Evolutionary conservation across 2,888 invertebrate species (phyloP).

Genomic region (Acanthopleura granulata): DNA sequence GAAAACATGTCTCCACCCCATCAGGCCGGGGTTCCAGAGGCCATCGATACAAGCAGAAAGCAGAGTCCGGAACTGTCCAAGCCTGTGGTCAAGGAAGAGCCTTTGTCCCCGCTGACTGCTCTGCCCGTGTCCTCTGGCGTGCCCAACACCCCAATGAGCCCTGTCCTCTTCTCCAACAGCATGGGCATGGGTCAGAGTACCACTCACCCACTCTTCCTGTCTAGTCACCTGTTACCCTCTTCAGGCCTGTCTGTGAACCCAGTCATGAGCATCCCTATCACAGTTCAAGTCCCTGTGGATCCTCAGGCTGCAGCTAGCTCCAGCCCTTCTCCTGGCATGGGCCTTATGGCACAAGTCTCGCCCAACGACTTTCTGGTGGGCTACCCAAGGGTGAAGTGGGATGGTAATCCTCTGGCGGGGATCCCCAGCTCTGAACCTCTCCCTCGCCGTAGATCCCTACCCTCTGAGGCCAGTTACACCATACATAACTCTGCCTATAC

Average conservation of each 20-base stretch:
- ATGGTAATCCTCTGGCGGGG: constrained; percentile 27
- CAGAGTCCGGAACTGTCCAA: background rate
- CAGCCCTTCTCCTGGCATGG: constrained; percentile 35
- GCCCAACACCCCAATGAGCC: background rate
- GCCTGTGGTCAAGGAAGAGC: background rate
- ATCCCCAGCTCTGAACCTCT: constrained; percentile 20
- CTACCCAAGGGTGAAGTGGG: constrained; percentile 52
- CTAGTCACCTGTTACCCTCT: background rate
- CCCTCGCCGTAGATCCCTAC: constrained; percentile 16
- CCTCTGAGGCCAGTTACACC: constrained; percentile 21
- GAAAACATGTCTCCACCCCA: constrained; percentile 20
- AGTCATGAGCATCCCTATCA: constrained; percentile 23
- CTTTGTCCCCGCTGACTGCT: background rate
- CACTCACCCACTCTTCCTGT: constrained; percentile 5
- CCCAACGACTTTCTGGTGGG: constrained; percentile 45
- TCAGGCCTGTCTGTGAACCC: constrained; percentile 11
- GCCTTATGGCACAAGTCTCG: constrained; percentile 16
- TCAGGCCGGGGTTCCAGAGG: background rate
- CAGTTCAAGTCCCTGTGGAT: constrained; percentile 24
- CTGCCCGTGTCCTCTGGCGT: background rate
- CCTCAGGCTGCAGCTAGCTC: constrained; percentile 32
- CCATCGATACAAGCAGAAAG: background rate
- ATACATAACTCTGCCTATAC: constrained; percentile 11
- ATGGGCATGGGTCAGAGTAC: background rate
- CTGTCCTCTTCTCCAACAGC: constrained; percentile 16